phyloP scores from a whole-genome alignment of 2,113 vertebrate genomes.

The Tupaia tana region DNA sequence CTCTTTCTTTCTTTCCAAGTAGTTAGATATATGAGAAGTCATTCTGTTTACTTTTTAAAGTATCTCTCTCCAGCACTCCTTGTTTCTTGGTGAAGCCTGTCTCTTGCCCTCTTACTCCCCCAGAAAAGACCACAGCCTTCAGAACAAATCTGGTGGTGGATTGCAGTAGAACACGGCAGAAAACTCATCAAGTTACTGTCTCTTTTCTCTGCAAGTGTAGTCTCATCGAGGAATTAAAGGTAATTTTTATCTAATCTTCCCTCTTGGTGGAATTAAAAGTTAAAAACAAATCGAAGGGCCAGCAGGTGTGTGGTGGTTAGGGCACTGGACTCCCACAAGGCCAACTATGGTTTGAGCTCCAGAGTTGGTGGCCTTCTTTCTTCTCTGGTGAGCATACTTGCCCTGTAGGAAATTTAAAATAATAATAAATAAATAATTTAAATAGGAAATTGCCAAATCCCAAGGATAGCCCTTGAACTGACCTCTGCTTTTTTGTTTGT shows the following conservation, averaged over 20 bases:
- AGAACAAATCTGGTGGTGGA: too few relatives aligned
- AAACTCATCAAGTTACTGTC: not conserved
- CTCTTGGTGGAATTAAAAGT: not conserved
- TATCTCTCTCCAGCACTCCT: not conserved
- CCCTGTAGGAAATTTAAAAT: too few relatives aligned
- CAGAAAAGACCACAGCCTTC: not conserved
- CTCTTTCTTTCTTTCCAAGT: not conserved
- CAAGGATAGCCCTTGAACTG: not conserved
- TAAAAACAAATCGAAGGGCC: not conserved
- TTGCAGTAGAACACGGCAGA: not conserved
- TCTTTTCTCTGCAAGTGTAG: not conserved
- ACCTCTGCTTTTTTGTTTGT: not conserved
- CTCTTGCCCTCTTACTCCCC: too few relatives aligned
- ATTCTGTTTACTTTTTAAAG: not conserved
- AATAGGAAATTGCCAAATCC: not conserved
- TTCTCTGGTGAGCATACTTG: too few relatives aligned
- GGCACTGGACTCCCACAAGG: too few relatives aligned
- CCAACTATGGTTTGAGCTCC: too few relatives aligned
- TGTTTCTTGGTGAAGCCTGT: not conserved
- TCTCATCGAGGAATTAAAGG: not conserved
- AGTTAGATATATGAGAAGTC: not conserved
- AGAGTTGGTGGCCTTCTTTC: too few relatives aligned
- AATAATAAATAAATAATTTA: too few relatives aligned
- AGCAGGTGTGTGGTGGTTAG: too few relatives aligned
- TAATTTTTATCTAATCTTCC: not conserved